Evolutionary conservation across 2,113 vertebrate species (phyloP), one percentile per base, ranked within the genome.

Genomic region (Tetrao urogallus): DNA sequence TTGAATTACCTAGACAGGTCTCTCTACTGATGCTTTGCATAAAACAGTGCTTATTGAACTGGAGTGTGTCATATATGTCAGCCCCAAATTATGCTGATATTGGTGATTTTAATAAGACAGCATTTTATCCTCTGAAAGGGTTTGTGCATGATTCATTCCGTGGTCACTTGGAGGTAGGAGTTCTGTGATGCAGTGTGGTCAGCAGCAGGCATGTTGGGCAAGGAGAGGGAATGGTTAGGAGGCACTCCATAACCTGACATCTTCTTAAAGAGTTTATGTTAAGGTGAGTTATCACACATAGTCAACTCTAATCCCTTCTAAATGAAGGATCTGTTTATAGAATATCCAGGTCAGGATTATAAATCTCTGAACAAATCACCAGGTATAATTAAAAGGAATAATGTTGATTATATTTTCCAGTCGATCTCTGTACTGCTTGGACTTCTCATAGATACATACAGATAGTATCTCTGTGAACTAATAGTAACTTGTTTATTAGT

Each of bases 301-400:
- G 57, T 36, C 70, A 57, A 61, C 73, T 74, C 42, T 87, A 93
- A 93, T 94, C 84, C 60, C 40, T 92, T 89, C 72, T 82, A 94
- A 96, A 96, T 89, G 79, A 95, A 94, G 60, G 75, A 47, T 81
- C 70, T 82, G 77, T 89, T 93, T 91, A 71, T 34, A 67, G 81
- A 64, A 24, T 70, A 96, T 85, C 84, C 92, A 93, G 89, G 86
- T 93, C 91, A 76, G 67, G 74, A 66, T 76, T 89, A 45, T 73
- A 92, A 92, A 82, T 82, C 67, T 89, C 36, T 5, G 84, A 93
- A 93, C 71, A 95, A 93, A 95, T 89, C 89, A 93, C 89, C 89
- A 87, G 77, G 67, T 84, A 89, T 94, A 92, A 94, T 90, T 93
- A 90, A 89, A 96, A 90, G 84, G 58, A 96, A 82, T 74, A 66